Conservation (phyloP, 2,113 vertebrate species). For the Crotalus helleri region DNA sequence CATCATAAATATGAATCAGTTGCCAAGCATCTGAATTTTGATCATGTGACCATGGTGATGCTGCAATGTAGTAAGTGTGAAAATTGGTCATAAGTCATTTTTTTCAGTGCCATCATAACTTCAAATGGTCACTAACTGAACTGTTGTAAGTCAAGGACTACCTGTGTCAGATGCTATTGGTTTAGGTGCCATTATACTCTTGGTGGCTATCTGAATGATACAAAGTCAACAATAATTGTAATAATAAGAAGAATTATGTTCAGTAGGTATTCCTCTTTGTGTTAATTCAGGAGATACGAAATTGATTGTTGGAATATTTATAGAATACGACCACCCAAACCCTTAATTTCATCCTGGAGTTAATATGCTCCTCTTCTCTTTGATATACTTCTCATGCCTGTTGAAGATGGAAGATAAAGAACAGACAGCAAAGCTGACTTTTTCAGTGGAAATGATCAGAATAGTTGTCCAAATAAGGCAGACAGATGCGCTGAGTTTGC, state of each 20-base stretch:
- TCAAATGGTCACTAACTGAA: neutral
- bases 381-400: neutral
- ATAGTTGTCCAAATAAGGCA: neutral
- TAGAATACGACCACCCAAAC: neutral
- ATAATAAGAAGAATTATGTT: neutral
- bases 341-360: neutral
- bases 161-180: neutral
- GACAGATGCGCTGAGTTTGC: neutral
- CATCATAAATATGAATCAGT: neutral
- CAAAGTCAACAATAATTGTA: neutral
- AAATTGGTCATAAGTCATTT: neutral
- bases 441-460: neutral
- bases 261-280: neutral
- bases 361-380: neutral
- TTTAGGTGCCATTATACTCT: neutral
- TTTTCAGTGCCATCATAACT: neutral
- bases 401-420: conserved; percentile 13
- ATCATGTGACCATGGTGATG: neutral
- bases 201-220: neutral
- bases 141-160: neutral
- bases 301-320: neutral
- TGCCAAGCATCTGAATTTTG: neutral
- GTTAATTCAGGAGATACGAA: neutral
- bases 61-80: neutral
- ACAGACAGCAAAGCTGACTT: neutral